Percentiles rank a stretch among this genome's conserved stretches.
These are phyloP conservation scores for Rhopalosiphum maidis DNA, from an alignment of 1,140 invertebrate genomes.

Conservation along the genomic window DNA sequence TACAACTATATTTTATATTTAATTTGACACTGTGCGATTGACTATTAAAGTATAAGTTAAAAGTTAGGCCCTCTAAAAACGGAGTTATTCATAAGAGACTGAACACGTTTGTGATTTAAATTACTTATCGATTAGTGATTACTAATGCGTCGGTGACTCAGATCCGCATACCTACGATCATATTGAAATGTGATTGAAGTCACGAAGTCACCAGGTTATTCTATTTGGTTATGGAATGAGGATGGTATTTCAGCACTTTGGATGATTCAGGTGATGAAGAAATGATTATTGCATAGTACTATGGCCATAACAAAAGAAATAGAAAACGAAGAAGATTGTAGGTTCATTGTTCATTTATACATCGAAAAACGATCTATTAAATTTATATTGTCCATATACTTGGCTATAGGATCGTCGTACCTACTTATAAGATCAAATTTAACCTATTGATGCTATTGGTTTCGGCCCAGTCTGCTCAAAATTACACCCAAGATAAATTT, in stretches of 20 bases:
- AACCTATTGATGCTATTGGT: too few species aligned
- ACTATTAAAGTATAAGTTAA: too few species aligned
- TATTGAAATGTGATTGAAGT: not conserved
- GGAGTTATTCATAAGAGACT: not conserved
- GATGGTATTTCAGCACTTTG: not conserved
- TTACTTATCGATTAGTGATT: slow-evolving; percentile 9
- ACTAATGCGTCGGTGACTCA: not conserved
- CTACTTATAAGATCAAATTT: too few species aligned
- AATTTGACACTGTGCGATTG: too few species aligned
- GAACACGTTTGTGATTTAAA: not conserved
- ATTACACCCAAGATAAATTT: too few species aligned
- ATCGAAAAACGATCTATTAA: too few species aligned
- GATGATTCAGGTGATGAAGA: not conserved
- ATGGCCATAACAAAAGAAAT: not conserved
- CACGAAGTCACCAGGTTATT: not conserved
- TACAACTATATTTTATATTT: too few species aligned
- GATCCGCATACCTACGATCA: not conserved
- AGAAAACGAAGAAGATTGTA: slow-evolving; percentile 14
- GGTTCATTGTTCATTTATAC: not conserved
- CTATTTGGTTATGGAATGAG: not conserved
- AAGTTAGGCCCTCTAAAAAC: not conserved
- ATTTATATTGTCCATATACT: too few species aligned
- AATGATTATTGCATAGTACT: slow-evolving; percentile 23
- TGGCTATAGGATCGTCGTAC: too few species aligned
- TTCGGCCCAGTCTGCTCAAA: too few species aligned